Base-by-base conservation (phyloP, 2,797 vertebrate species). In the Cuniculus paca region DNA sequence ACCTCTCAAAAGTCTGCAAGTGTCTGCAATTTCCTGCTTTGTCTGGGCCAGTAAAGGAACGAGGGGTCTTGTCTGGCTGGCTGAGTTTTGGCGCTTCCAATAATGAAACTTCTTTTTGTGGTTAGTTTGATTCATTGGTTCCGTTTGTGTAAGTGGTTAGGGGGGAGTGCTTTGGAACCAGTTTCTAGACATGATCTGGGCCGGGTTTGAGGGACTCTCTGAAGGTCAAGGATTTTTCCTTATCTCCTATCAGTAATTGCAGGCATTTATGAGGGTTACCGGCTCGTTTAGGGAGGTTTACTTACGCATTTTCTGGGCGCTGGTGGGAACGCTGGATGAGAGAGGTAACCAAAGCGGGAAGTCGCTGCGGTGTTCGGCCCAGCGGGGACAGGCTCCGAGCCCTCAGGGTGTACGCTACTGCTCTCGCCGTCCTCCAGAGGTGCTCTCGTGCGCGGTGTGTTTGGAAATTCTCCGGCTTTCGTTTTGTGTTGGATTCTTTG, bases 71-170 rank as follows among this genome's bases (percentile, higher is more conserved):
- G 1, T 60, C 28, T 80, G 48, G 24, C 24, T 39, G 2, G 1
- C 39, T 79, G 28, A 12, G 11, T 60, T 95, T 87, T 36, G 52
- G 31, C 61, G 2, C 14, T 89, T 72, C 24, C 19, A 4, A 39
- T n/a, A 48, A 31, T 31, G 78, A 19, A 89, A 65, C 61, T 86
- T 12, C 0, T 1, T 54, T 92, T 52, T 84, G n/a, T 82, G 65
- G 48, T 88, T 95, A 48, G 78, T 81, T 84, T 72, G 39, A 22
- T 63, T 80, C 31, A 50, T 65, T 58, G 52, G 28, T 81, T 87
- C 60, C 16, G 11, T 10, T 77, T 63, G 19, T 56, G 5, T 36
- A 90, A 78, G 65, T 45, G 50, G n/a, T 13, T 10, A 16, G 19
- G 17, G 16, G 11, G 17, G 22, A 0, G 0, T 91, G 19, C 68